phyloP scores from a whole-genome alignment of 2,888 invertebrate genomes.

The Ophonus ardosiacus region DNA sequence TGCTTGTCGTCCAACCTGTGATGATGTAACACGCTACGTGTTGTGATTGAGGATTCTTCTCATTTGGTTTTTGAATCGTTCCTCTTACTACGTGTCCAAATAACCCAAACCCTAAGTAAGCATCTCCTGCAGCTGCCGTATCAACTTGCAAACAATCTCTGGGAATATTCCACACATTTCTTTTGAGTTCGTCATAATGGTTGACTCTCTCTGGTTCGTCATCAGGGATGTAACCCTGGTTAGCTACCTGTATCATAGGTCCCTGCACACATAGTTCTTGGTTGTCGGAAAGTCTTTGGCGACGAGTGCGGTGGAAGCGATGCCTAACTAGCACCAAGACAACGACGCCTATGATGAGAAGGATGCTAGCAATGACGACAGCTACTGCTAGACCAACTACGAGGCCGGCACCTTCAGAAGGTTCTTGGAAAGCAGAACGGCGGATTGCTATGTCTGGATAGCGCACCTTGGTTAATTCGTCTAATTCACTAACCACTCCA shows the following conservation, averaged over 20 bases:
- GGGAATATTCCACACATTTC: constrained; percentile 86
- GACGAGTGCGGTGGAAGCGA: constrained; percentile 75
- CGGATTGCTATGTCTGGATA: constrained; percentile 83
- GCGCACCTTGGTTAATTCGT: constrained; percentile 81
- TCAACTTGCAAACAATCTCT: constrained; percentile 85
- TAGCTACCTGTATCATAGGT: constrained; percentile 88
- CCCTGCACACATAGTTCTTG: constrained; percentile 87
- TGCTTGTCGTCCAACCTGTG: constrained; percentile 70
- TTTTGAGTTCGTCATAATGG: constrained; percentile 86
- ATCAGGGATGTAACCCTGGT: constrained; percentile 87
- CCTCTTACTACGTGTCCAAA: constrained; percentile 89
- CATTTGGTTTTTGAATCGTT: constrained; percentile 78
- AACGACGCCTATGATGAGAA: constrained; percentile 82
- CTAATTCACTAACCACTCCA: constrained; percentile 84
- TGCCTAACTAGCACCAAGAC: constrained; percentile 81
- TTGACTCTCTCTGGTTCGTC: constrained; percentile 82
- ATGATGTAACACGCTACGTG: constrained; percentile 81
- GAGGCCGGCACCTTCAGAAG: constrained; percentile 68
- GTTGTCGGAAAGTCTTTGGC: constrained; percentile 78
- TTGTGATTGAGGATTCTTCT: constrained; percentile 77
- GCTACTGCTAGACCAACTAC: constrained; percentile 78
- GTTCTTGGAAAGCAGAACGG: constrained; percentile 27
- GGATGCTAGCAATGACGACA: constrained; percentile 83
- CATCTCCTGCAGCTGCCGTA: constrained; percentile 75
- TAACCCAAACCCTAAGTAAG: constrained; percentile 85